Conservation (phyloP, 2,113 vertebrate species). For the Gallinago paraguaiae region DNA sequence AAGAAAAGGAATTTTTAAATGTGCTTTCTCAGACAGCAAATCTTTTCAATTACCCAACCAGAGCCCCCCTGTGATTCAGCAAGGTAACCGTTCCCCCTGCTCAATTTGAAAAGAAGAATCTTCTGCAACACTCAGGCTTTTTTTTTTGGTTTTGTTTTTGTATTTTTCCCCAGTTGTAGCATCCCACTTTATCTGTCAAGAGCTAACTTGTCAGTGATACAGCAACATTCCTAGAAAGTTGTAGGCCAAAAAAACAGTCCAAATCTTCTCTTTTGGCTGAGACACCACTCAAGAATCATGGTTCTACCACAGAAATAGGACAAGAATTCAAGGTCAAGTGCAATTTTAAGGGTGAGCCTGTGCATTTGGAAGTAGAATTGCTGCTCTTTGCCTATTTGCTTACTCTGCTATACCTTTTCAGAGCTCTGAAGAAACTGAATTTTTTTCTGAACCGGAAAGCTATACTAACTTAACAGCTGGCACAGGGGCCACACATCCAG, state of each 20-base stretch:
- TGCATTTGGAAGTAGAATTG: neutral
- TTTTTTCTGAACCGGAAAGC: neutral
- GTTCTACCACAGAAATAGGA: neutral
- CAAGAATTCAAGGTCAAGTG: neutral
- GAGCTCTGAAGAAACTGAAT: neutral
- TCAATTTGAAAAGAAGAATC: neutral
- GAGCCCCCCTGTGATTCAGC: neutral
- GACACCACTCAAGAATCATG: neutral
- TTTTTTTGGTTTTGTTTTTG: neutral
- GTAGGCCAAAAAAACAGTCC: neutral
- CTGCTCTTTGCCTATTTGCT: neutral
- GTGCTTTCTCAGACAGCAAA: conserved; percentile 23
- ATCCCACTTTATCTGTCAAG: neutral
- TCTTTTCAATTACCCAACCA: conserved; percentile 4
- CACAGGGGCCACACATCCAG: neutral
- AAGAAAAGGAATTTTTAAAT: neutral
- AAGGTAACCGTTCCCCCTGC: neutral
- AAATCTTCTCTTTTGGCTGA: neutral
- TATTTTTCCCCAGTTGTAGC: neutral
- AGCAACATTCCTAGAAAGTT: neutral
- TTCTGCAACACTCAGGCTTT: neutral
- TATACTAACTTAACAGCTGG: neutral
- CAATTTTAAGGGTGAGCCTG: neutral
- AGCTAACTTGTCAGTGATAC: neutral
- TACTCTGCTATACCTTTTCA: neutral